These are phyloP conservation scores for Mormyrops boulengeri DNA, from an alignment of 2,797 vertebrate species.

Conservation along the genomic window DNA sequence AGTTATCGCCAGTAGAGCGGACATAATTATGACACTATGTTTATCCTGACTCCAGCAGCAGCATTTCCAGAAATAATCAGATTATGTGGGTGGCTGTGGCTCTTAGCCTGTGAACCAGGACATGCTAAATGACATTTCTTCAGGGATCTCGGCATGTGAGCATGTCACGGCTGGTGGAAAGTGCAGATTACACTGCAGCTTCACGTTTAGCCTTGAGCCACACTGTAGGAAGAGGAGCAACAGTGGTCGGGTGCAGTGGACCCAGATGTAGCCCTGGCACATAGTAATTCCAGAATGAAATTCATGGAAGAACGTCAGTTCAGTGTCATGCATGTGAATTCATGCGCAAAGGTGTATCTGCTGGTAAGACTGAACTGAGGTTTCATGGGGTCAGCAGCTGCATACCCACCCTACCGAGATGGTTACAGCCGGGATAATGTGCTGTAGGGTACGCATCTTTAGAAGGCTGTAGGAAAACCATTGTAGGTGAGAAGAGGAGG, in stretches of 20 bases:
- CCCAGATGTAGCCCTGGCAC: not conserved
- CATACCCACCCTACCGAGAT: not conserved
- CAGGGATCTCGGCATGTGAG: not conserved
- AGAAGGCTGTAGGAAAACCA: not conserved
- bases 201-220: not conserved
- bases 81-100: not conserved
- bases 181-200: not conserved
- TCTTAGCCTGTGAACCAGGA: not conserved
- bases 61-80: not conserved
- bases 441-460: not conserved
- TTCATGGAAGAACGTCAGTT: not conserved
- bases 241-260: not conserved
- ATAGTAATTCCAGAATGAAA: not conserved
- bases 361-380: not conserved
- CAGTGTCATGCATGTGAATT: not conserved
- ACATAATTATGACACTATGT: not conserved
- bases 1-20: not conserved
- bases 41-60: not conserved
- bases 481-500: not conserved
- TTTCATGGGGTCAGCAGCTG: not conserved
- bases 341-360: not conserved
- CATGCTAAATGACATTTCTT: not conserved
- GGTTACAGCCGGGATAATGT: not conserved
- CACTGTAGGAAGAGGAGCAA: not conserved
- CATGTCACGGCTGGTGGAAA: not conserved